phyloP scores from a whole-genome alignment of 2,888 invertebrate species.

The Stratiomys singularior region DNA sequence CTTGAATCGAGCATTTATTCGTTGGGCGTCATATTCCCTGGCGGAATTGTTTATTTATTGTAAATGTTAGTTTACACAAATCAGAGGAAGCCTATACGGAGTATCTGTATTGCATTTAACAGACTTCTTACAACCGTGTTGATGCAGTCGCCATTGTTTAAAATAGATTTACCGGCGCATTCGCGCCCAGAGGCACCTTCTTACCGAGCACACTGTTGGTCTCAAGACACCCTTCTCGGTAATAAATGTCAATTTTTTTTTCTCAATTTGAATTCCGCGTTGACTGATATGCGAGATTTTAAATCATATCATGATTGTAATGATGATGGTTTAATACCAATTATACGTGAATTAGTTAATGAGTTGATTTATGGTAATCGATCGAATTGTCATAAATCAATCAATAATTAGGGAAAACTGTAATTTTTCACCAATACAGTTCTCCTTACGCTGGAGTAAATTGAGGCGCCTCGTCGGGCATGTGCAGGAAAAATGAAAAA shows the following conservation, averaged over 20 bases:
- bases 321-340: not conserved
- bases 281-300: constrained; percentile 7
- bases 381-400: too few species aligned
- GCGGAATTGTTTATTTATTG: constrained; percentile 35
- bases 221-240: not conserved
- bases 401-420: too few species aligned
- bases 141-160: not conserved
- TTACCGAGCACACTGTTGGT: not conserved
- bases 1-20: constrained; percentile 33
- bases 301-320: not conserved
- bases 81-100: constrained; percentile 9
- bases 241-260: not conserved
- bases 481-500: too few species aligned
- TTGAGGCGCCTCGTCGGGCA: too few species aligned
- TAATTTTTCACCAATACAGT: too few species aligned
- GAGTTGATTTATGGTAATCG: not conserved
- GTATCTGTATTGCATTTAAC: not conserved
- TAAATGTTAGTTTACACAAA: constrained; percentile 38
- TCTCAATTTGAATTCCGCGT: not conserved
- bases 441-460: too few species aligned
- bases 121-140: not conserved
- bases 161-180: too few species aligned
- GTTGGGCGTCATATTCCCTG: not conserved
- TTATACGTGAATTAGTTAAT: not conserved
- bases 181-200: not conserved